Conservation (phyloP, 2,888 invertebrate genomes). For the Cephus runcator region DNA sequence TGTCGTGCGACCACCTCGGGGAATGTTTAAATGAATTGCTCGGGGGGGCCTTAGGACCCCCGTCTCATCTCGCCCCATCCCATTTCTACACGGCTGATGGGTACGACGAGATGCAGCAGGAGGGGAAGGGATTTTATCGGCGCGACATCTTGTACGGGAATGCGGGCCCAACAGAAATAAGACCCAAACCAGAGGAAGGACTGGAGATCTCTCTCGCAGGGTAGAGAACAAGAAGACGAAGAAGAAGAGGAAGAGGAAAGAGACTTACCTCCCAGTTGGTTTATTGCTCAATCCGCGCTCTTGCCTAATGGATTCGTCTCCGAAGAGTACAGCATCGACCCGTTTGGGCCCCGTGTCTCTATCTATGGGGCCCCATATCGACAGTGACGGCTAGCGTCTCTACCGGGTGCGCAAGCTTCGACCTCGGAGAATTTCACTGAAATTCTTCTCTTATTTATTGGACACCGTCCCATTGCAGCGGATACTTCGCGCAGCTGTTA, state of each 20-base stretch:
- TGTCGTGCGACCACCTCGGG: conserved; percentile 66
- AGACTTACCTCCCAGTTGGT: conserved; percentile 64
- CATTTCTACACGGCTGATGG: conserved; percentile 3
- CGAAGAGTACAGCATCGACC: conserved; percentile 30
- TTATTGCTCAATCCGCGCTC: conserved; percentile 64
- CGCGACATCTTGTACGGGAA: conserved; percentile 66
- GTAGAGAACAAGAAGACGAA: conserved; percentile 4
- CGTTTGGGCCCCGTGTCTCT: conserved; percentile 22
- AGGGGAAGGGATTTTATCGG: conserved; percentile 57
- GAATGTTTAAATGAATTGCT: conserved; percentile 66
- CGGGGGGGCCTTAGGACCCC: conserved; percentile 36
- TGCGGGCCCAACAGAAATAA: conserved; percentile 61
- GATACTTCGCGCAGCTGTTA: conserved; percentile 3
- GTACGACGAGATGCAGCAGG: conserved; percentile 24
- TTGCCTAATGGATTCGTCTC: conserved; percentile 63
- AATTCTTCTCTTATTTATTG: background rate
- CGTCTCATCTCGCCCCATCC: background rate
- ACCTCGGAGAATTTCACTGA: background rate
- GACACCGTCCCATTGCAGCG: conserved; percentile 6
- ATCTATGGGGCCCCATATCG: conserved; percentile 13
- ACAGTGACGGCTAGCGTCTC: background rate
- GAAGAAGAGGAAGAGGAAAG: conserved; percentile 33
- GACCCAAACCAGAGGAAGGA: conserved; percentile 28
- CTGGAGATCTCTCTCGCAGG: conserved; percentile 21
- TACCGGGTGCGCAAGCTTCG: conserved; percentile 5